Evolutionary conservation across 2,113 vertebrate genomes (phyloP).

Genomic region (Capricornis sumatraensis): DNA sequence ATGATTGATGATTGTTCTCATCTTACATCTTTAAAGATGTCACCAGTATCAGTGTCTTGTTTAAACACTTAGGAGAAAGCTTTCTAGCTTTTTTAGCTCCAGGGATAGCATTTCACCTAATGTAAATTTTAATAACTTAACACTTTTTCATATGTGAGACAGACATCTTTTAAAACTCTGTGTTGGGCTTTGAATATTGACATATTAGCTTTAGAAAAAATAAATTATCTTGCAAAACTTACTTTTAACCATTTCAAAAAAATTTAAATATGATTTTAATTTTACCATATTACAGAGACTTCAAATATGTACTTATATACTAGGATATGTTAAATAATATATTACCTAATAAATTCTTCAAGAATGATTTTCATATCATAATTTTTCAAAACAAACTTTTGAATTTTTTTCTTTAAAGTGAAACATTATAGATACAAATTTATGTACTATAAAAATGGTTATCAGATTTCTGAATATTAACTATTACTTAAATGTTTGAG

Average conservation of each 20-base stretch:
- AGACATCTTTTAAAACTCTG: not conserved
- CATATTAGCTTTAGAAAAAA: not conserved
- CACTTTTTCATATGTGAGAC: not conserved
- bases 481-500: not conserved
- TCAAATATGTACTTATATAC: not conserved
- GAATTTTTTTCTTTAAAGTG: slow-evolving; percentile 11
- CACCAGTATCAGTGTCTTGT: slow-evolving; percentile 9
- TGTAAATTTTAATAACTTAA: slow-evolving; percentile 18
- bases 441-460: not conserved
- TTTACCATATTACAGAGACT: not conserved
- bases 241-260: slow-evolving; percentile 18
- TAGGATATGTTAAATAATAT: not conserved
- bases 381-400: not conserved
- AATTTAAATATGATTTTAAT: not conserved
- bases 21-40: slow-evolving; percentile 7
- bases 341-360: not conserved
- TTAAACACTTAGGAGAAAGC: slow-evolving; percentile 6
- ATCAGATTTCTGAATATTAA: not conserved
- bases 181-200: slow-evolving; percentile 19
- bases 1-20: not conserved
- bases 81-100: slow-evolving; percentile 29
- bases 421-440: not conserved
- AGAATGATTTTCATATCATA: not conserved
- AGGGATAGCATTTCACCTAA: not conserved
- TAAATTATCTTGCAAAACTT: not conserved